phyloP scores from a whole-genome alignment of 2,888 invertebrate genomes.

The Drosophila limbata region DNA sequence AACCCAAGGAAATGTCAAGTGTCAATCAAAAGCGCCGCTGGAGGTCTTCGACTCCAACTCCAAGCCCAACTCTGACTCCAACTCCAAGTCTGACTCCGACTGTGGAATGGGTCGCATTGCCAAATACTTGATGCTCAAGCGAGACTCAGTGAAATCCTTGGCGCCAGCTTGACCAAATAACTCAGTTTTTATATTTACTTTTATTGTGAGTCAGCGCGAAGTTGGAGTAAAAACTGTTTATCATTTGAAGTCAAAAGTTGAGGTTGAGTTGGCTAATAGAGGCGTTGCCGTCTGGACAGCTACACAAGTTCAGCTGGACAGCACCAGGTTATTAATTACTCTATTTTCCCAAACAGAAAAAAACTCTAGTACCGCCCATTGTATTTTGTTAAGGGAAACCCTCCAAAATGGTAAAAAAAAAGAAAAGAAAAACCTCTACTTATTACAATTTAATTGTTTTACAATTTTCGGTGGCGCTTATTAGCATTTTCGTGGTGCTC shows the following conservation, averaged over 20 bases:
- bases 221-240: conserved; percentile 66
- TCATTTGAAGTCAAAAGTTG: conserved; percentile 70
- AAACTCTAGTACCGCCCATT: conserved; percentile 63
- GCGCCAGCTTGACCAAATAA: conserved; percentile 46
- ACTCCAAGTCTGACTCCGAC: conserved; percentile 1
- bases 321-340: conserved; percentile 73
- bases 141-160: conserved; percentile 53
- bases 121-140: conserved; percentile 31
- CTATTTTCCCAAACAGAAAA: conserved; percentile 52
- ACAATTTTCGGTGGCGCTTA: conserved; percentile 80
- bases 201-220: conserved; percentile 38
- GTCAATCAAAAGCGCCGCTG: conserved; percentile 76
- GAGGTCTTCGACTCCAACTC: conserved; percentile 28
- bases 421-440: conserved; percentile 25
- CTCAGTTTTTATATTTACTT: neutral
- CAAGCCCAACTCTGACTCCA: neutral
- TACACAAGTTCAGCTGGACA: conserved; percentile 35
- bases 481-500: conserved; percentile 61
- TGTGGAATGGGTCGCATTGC: conserved; percentile 28
- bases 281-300: conserved; percentile 68
- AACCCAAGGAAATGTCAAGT: conserved; percentile 68
- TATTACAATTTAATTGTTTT: conserved; percentile 83
- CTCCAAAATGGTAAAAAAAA: neutral
- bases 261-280: conserved; percentile 70
- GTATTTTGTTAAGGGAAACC: conserved; percentile 36